Base-by-base conservation (phyloP, 2,888 invertebrate genomes). In the Abrostola tripartita region DNA sequence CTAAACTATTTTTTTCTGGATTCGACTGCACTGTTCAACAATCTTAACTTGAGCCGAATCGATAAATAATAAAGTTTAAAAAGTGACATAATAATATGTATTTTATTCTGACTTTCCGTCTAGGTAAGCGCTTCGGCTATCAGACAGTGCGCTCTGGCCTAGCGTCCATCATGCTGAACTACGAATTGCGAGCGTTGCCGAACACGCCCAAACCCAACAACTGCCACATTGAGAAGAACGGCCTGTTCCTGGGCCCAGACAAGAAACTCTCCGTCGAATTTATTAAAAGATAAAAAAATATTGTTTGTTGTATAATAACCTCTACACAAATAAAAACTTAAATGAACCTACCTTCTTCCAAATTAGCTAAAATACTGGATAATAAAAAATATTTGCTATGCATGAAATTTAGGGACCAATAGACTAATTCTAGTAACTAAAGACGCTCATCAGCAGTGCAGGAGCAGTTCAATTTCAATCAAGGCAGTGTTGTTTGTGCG, bases 81-180 rank as follows among this genome's bases (percentile, higher is more conserved):
- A 40, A 40, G 4, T 9, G 9, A 9, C 10, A 9, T 10, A 9
- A 9, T 10, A 9, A 40, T 40, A 7, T 9, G 10, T 40, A 10
- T 10, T 10, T 9, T 1, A 7, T 9, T 9, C 9, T 5, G 5
- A 1, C 40, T 47, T 36, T 37, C 37, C 41, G 41, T 72, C 14
- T 68, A 81, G 81, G 81, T 9, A 67, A 59, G 52, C 73, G 81
- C 0, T 80, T 79, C 65, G 79, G 74, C 0, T 66, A 67, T n/a
- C 67, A 73, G 14, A 71, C 70, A 0, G 40, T 82, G 0, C 73
- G 76, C 11, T 50, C 53, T n/a, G 74, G 56, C 0, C 5, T 76
- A 9, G 61, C 77, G 0, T n/a, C 51, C 0, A 12, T 77, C 1
- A 37, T 70, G 5, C 52, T 65, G 40, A 67, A 67, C 37, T 76